Base-by-base conservation (phyloP, 2,113 vertebrate genomes). In the Pyrgilauda ruficollis region DNA sequence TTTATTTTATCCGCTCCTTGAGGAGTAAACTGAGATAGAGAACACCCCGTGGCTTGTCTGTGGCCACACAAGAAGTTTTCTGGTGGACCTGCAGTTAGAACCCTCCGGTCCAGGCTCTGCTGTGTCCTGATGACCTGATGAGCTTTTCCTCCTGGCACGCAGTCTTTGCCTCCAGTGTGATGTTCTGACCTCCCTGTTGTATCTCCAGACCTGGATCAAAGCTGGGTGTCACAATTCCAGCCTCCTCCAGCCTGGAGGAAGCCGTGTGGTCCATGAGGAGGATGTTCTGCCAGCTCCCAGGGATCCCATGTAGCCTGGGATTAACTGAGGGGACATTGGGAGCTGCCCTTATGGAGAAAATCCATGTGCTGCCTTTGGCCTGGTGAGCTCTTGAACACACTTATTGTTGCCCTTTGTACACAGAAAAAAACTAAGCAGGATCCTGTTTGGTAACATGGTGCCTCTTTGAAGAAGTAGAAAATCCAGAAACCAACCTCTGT, bases 41-140 rank as follows among this genome's bases (percentile, higher is more conserved):
- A 89, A 53, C 5, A 64, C 50, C 68, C 69, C 63, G 3, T 19
- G 67, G 50, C 55, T 59, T 22, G 70, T 73, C 86, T 77, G 39
- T 84, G 91, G 89, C 95, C 94, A 84, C 91, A 95, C 86, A 89
- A 84, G 95, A 43, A 55, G 90, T 59, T 80, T 77, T 62, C 63
- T 92, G 76, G 18, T 76, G 80, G 68, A 84, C 56, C 68, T 67
- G 39, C 82, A 62, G 13, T 85, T 66, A 83, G 89, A 94, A 83
- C 67, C 72, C 43, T 46, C 3, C 1, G 4, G 74, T 58, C 78
- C 81, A 27, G 49, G 58, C 88, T 82, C 21, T 84, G 37, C 78
- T 69, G 70, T 26, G 19, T 81, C 41, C 90, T 27, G 26, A 52
- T 77, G 87, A 12, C 63, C 80, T 30, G 83, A 22, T 58, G 82